Base-by-base conservation (phyloP, 2,113 vertebrate genomes). In the Harpagus bidentatus region DNA sequence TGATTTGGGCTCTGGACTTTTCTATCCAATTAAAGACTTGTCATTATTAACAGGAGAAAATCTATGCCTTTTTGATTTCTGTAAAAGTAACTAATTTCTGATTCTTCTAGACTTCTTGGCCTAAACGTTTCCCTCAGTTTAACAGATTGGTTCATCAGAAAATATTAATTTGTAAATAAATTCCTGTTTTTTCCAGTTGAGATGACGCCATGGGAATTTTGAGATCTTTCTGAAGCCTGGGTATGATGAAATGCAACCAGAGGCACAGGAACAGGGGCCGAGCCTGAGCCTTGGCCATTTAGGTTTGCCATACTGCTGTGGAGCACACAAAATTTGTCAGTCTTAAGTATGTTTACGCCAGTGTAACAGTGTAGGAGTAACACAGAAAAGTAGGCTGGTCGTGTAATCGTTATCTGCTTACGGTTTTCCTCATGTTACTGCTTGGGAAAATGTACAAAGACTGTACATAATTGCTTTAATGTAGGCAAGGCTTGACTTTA, bases 141-240 rank as follows among this genome's bases (percentile, higher is more conserved):
- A 63, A 42, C 9, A 34, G 22, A 11, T 53, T 53, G 10, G 31
- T 71, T 71, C 16, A 5, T 71, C 45, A 42, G 42, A 47, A 85
- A 55, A 36, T 20, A 42, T 8, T 25, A 31, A 11, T 29, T 63
- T 18, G 19, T 71, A 17, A 31, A 19, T 36, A 62, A 78, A 50
- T 48, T 9, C 17, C 20, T 10, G 0, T 53, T 88, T 93, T 53
- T 10, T 45, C 5, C 42, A 26, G 32, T 17, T 31, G 25, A 29
- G 23, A 1, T 15, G 19, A 7, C 2, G 14, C 58, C 31, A 0
- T 14, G 52, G 38, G 29, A 42, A 16, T 7, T 13, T 1, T 67
- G 47, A 15, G 26, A 13, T 31, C 47, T 45, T 48, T 22, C 40
- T 65, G 47, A 28, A 81, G 38, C 21, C 42, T 38, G 26, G 29